These are phyloP conservation scores for Poeciliopsis presidionis DNA, from an alignment of 2,797 vertebrate species.

Conservation along the genomic window DNA sequence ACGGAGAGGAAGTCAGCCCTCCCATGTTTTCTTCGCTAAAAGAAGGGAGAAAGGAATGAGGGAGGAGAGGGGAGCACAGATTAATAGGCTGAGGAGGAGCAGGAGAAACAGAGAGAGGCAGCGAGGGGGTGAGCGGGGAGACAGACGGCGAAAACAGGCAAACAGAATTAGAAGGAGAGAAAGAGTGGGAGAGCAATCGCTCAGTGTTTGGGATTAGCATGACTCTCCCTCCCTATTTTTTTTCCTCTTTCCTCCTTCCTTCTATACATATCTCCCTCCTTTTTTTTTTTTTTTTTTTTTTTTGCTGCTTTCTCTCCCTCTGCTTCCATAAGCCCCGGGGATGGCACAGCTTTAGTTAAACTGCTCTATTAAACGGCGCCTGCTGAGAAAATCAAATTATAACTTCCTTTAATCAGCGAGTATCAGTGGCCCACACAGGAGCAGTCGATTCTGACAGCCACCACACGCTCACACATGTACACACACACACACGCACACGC, in stretches of 20 bases:
- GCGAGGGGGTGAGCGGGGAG: slow-evolving; percentile 37
- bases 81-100: slow-evolving; percentile 70
- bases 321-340: slow-evolving; percentile 78
- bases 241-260: slow-evolving; percentile 19
- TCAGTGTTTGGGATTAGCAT: slow-evolving; percentile 88
- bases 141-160: slow-evolving; percentile 65
- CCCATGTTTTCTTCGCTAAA: slow-evolving; percentile 68
- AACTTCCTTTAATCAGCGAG: slow-evolving; percentile 84
- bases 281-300: slow-evolving; percentile 53
- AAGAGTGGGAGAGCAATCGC: slow-evolving; percentile 86
- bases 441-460: slow-evolving; percentile 75
- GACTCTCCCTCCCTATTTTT: slow-evolving; percentile 49
- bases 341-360: slow-evolving; percentile 84
- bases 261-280: slow-evolving; percentile 35
- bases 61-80: slow-evolving; percentile 60
- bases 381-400: slow-evolving; percentile 85
- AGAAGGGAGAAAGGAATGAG: slow-evolving; percentile 60
- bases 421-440: slow-evolving; percentile 83
- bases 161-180: slow-evolving; percentile 82
- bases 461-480: slow-evolving; percentile 31
- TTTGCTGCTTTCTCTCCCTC: slow-evolving; percentile 55
- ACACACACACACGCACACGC: background rate
- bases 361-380: slow-evolving; percentile 83
- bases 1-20: slow-evolving; percentile 65
- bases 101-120: slow-evolving; percentile 54